These are phyloP conservation scores for Trididemnum clinides DNA, from an alignment of 23 tunicate species.

Conservation along the genomic window DNA sequence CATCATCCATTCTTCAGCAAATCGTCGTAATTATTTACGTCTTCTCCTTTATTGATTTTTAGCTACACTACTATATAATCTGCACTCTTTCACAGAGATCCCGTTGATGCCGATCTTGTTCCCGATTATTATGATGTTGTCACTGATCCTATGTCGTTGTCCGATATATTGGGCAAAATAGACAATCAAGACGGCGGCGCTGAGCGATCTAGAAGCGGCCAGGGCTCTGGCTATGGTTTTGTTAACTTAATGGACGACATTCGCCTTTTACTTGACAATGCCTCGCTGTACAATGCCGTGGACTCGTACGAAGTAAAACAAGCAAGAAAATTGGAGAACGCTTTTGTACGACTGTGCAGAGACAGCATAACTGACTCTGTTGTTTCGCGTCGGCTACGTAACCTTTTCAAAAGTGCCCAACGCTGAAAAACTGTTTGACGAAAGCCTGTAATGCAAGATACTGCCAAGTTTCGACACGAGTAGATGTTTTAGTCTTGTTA, in stretches of 20 bases:
- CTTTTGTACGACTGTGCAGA: constrained; percentile 41
- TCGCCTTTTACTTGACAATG: constrained; percentile 48
- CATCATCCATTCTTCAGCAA: too few relatives aligned
- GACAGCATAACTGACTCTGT: constrained; percentile 22
- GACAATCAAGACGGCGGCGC: background rate
- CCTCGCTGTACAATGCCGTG: constrained; percentile 42
- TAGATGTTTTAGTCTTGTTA: too few relatives aligned
- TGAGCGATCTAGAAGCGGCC: background rate
- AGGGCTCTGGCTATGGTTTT: background rate
- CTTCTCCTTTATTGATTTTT: too few relatives aligned
- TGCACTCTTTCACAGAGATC: too few relatives aligned
- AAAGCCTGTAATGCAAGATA: too few relatives aligned
- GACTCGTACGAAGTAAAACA: constrained; percentile 53
- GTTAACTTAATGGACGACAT: constrained; percentile 41
- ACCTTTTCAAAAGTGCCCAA: background rate
- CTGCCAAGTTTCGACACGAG: too few relatives aligned
- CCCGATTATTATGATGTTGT: constrained; percentile 46
- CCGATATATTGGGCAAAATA: constrained; percentile 18
- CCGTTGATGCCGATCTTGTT: constrained; percentile 25
- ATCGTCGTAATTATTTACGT: too few relatives aligned
- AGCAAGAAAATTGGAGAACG: constrained; percentile 34
- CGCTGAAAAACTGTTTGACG: background rate
- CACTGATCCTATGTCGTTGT: constrained; percentile 26
- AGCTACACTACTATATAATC: too few relatives aligned
- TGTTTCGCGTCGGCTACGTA: background rate